Evolutionary conservation across 2,113 vertebrate species (phyloP).

Genomic region (Antechinus flavipes): DNA sequence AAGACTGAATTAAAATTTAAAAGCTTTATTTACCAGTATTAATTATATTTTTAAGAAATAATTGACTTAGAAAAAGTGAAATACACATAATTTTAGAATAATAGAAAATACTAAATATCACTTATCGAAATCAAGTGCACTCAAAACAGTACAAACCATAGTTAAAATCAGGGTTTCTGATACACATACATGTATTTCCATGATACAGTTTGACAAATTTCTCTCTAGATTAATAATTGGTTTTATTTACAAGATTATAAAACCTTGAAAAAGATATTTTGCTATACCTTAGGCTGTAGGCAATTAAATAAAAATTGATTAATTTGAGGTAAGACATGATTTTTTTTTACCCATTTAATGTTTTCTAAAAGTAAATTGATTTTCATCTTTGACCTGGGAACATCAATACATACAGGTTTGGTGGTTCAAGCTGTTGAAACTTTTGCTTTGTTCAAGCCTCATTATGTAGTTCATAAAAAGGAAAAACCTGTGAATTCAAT

Average conservation of each 20-base stretch:
- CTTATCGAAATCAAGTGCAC: slow-evolving; percentile 70
- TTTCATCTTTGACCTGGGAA: not conserved
- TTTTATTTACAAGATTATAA: slow-evolving; percentile 49
- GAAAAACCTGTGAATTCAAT: not conserved
- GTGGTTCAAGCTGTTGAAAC: not conserved
- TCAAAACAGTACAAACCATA: slow-evolving; percentile 61
- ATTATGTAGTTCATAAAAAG: not conserved
- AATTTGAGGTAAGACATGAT: slow-evolving; percentile 10
- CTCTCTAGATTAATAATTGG: slow-evolving; percentile 14
- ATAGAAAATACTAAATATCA: slow-evolving; percentile 69
- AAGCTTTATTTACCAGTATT: slow-evolving; percentile 68
- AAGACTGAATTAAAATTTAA: slow-evolving; percentile 67
- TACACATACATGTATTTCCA: slow-evolving; percentile 60
- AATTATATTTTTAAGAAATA: slow-evolving; percentile 67
- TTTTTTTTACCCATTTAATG: slow-evolving; percentile 10
- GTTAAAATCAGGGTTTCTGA: slow-evolving; percentile 61
- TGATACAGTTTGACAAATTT: slow-evolving; percentile 57
- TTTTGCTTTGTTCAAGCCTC: not conserved
- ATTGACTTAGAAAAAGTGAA: slow-evolving; percentile 78
- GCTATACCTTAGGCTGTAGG: slow-evolving; percentile 54
- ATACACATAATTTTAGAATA: slow-evolving; percentile 64
- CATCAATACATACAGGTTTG: slow-evolving; percentile 43
- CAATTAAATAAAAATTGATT: slow-evolving; percentile 36
- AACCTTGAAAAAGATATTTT: slow-evolving; percentile 47
- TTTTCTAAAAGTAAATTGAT: slow-evolving; percentile 24